Base-by-base conservation (phyloP, 1,140 invertebrate genomes). In the Anastrepha ludens region DNA sequence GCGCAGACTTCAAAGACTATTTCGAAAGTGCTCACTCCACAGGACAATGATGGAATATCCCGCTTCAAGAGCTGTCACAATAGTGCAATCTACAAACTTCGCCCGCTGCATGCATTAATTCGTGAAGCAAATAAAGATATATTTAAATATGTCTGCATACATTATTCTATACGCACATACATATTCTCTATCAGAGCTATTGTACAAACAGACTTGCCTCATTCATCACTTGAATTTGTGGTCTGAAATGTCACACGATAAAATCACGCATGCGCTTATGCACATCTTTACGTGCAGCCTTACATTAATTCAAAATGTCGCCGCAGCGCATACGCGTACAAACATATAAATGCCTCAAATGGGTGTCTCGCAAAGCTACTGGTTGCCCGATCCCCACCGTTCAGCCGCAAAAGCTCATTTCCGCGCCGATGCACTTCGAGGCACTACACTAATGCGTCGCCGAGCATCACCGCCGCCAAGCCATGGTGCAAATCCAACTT, bases 151-250 rank as follows among this genome's bases (percentile, higher is more conserved):
- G 29, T 1, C 29, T 29, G 29, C 29, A 29, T 29, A 29, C 29
- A 29, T 29, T 29, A 29, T 29, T 29, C 29, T 29, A 29, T 29
- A 29, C 29, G 29, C 29, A 29, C 29, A 29, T 1, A 29, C 29
- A 29, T 29, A 29, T 29, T 29, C 29, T 29, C 1, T 29, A 29
- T 29, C 29, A 29, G 29, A 29, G 29, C 29, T 29, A 1, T 29
- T 29, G 29, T 29, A 29, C 29, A 29, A 29, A 29, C 50, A 55
- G 9, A 17, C 60, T 62, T 17, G 3, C 29, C n/a, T 5, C 17
- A 81, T 55, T 81, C 44, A 55, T 81, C 74, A 81, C 55, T 55
- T 58, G 74, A 55, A 81, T 81, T 81, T 81, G 74, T 81, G 74
- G 44, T 58, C 47, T 47, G 7, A 50, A 81, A 81, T 81, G 44